A percentile compares a stretch with the other conserved stretches of the same genome.
These are phyloP conservation scores for Pseudomyrmex sp. DNA, from an alignment of 1,140 invertebrate species.

Conservation along the genomic window DNA sequence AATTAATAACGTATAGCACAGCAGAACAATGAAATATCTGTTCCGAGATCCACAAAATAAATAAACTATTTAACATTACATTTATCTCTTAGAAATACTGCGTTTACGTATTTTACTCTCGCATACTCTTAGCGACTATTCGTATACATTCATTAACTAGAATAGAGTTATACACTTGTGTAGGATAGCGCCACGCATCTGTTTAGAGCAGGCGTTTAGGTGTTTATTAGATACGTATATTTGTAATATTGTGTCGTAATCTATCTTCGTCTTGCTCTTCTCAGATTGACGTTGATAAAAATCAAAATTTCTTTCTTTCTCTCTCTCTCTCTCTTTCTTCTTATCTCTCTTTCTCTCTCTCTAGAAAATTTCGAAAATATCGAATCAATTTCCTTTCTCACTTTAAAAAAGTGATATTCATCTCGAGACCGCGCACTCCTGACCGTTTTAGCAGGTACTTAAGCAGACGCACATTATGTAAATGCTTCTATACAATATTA, in stretches of 20 bases:
- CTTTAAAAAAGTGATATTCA: conserved; percentile 29
- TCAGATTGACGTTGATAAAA: conserved; percentile 43
- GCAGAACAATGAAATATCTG: conserved; percentile 53
- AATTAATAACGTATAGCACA: conserved; percentile 68
- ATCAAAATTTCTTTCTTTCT: conserved; percentile 47
- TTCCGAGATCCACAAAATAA: conserved; percentile 84
- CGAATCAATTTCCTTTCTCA: not conserved
- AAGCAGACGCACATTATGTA: conserved; percentile 75
- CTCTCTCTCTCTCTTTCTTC: too few relatives aligned
- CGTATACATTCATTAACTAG: conserved; percentile 86
- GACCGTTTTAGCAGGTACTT: conserved; percentile 76
- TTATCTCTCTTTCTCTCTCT: conserved; percentile 10
- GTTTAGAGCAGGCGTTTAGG: conserved; percentile 72
- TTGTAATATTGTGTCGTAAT: conserved; percentile 61
- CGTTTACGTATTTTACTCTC: conserved; percentile 74
- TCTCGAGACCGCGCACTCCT: conserved; percentile 64
- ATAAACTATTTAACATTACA: conserved; percentile 85
- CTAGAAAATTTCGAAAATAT: conserved; percentile 22
- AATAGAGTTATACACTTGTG: conserved; percentile 82
- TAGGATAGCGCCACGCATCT: conserved; percentile 78
- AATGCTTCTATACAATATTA: conserved; percentile 82
- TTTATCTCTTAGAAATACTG: conserved; percentile 85
- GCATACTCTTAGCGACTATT: conserved; percentile 82
- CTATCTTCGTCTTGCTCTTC: conserved; percentile 37
- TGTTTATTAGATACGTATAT: conserved; percentile 78